Base-by-base conservation (phyloP, 1,140 invertebrate genomes). In the Bombus impatiens region DNA sequence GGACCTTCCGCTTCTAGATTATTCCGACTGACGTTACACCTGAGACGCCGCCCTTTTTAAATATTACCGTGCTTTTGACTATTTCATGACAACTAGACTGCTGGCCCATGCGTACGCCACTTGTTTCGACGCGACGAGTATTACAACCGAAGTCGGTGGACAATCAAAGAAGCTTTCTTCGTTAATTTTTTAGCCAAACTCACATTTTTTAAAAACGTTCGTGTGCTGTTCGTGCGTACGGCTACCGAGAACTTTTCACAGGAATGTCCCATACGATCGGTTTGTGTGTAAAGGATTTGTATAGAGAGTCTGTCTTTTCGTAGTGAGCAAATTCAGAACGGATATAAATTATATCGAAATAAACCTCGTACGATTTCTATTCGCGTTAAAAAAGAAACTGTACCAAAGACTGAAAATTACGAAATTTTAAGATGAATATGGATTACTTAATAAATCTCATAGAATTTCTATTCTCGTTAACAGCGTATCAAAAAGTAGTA, bases 21-120 rank as follows among this genome's bases (percentile, higher is more conserved):
- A 95, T 94, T 94, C 92, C 91, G 90, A 93, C 90, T 94, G 92
- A 94, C 94, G 93, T 93, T 93, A 90, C 94, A 86, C 93, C 78
- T 77, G 94, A 91, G 93, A 93, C 91, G 74, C 83, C 79, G 74
- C 83, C 86, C 80, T 91, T 94, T 65, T 94, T 94, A 93, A 95
- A 94, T 94, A 94, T 94, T 95, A 91, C 91, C 79, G 40, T 22
- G 25, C 9, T 67, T 37, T 91, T 94, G 88, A 94, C 93, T 95
- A 94, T 95, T 94, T 94, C 79, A 94, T 94, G 87, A 18, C 47
- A 53, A 53, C 18, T 53, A 53, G 47, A 53, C 47, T 22, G 47
- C 47, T 53, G 18, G 47, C 47, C 18, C 47, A 18, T 22, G 47
- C 47, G 18, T 22, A 53, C 47, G 71, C 78, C 84, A 90, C 82